Evolutionary conservation across 2,113 vertebrate species (phyloP).

Genomic region (Pygoscelis adeliae): DNA sequence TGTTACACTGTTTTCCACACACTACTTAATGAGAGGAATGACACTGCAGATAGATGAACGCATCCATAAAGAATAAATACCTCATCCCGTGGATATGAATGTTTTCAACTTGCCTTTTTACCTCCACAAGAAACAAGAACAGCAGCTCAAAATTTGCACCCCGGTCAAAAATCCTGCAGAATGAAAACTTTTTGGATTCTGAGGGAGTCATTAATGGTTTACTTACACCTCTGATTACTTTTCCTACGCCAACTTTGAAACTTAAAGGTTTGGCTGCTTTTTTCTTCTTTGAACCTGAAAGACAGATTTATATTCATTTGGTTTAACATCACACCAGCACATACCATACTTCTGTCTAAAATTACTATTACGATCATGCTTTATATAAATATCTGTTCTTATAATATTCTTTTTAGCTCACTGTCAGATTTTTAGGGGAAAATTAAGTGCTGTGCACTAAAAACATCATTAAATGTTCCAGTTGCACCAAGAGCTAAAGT

Average conservation of each 20-base stretch:
- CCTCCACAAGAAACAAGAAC: neutral
- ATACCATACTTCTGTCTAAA: neutral
- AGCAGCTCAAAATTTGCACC: neutral
- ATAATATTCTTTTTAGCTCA: neutral
- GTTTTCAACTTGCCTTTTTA: neutral
- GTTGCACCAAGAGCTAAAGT: neutral
- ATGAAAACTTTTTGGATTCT: accelerated
- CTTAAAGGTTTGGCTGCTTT: conserved; percentile 90
- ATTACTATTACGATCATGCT: accelerated
- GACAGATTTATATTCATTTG: neutral
- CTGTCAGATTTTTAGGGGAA: neutral
- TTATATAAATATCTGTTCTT: neutral
- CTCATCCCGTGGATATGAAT: accelerated
- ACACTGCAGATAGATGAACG: accelerated
- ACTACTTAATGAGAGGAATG: accelerated
- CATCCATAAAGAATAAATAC: accelerated
- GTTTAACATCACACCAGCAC: neutral
- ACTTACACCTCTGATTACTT: conserved; percentile 95
- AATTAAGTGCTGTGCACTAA: neutral
- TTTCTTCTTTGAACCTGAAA: conserved; percentile 92
- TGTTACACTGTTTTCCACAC: accelerated
- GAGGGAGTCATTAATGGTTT: neutral
- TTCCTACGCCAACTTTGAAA: conserved; percentile 93
- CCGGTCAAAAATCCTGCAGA: accelerated
- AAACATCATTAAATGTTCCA: neutral